Percentiles rank a stretch among this genome's conserved stretches.
These are phyloP conservation scores for Sternarchorhynchus goeldii DNA, from an alignment of 2,797 vertebrate species.

Conservation along the genomic window DNA sequence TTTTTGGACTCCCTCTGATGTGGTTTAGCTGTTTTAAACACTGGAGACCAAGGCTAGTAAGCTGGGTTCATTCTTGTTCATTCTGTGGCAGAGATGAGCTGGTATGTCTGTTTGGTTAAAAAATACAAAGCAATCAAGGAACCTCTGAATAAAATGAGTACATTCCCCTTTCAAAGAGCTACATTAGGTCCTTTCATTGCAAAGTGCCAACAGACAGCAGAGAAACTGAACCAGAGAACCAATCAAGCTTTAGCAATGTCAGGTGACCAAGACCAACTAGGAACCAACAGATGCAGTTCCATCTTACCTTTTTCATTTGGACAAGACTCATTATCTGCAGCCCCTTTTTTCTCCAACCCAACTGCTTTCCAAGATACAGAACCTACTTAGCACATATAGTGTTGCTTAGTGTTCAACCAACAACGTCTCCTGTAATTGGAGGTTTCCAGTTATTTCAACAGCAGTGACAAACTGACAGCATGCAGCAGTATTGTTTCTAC, in stretches of 20 bases:
- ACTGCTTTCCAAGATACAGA: background rate
- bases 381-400: conserved; percentile 21
- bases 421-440: conserved; percentile 20
- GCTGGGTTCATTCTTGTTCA: background rate
- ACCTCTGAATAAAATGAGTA: background rate
- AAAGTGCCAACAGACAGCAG: too few species aligned
- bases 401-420: background rate
- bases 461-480: background rate
- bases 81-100: conserved; percentile 6
- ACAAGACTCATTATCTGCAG: too few species aligned
- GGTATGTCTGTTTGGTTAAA: conserved; percentile 2
- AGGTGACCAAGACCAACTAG: too few species aligned
- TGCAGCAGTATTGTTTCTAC: conserved; percentile 20
- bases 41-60: background rate
- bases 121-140: background rate
- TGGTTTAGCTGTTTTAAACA: background rate
- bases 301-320: too few species aligned
- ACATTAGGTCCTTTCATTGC: too few species aligned
- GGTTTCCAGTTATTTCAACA: conserved; percentile 31
- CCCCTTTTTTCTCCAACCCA: background rate
- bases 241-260: too few species aligned
- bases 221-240: too few species aligned
- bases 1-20: conserved; percentile 13
- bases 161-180: too few species aligned
- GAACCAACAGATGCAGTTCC: too few species aligned